Base-by-base conservation (phyloP, 2,888 invertebrate genomes). In the Epinotia ramella region DNA sequence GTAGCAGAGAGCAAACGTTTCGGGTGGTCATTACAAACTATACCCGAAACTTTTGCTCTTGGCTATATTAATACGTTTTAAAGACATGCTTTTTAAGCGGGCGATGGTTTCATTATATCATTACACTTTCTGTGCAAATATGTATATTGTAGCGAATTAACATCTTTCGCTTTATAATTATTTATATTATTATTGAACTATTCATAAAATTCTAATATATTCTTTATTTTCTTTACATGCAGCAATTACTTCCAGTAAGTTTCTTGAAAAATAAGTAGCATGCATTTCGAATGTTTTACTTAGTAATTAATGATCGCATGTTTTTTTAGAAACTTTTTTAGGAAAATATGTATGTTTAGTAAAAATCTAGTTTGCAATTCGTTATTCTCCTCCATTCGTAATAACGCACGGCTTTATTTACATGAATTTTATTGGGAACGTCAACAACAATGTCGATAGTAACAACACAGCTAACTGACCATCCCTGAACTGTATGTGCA, bases 161-260 rank as follows among this genome's bases (percentile, higher is more conserved):
- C 53, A 69, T 28, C 3, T 60, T 46, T 62, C 68, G 68, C 71
- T 77, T 70, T 79, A 62, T 73, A 73, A 73, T 75, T 73, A 56
- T 77, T 77, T 76, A 28, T 28, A 28, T 64, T 64, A 69, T 68
- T 12, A 20, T n/a, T 20, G 56, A 13, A 67, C 12, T 63, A 60
- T 46, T 28, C 79, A 68, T 44, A 12, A 1, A 63, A 81, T 77
- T 80, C 78, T 84, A 86, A 84, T 84, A 79, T 78, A 76, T 75
- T 80, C 76, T 84, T 85, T 87, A 80, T 89, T 91, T 90, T 85
- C 82, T 87, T 92, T 86, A 87, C 93, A 93, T 81, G 93, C 94
- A 94, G 94, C 94, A 91, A 85, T 85, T 91, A 91, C 84, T 92
- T 91, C 85, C 90, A 93, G 94, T 94, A 94, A 95, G 94, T 94